These are phyloP conservation scores for Synodontis membranacea DNA, from an alignment of 2,113 vertebrate species.

Conservation along the genomic window DNA sequence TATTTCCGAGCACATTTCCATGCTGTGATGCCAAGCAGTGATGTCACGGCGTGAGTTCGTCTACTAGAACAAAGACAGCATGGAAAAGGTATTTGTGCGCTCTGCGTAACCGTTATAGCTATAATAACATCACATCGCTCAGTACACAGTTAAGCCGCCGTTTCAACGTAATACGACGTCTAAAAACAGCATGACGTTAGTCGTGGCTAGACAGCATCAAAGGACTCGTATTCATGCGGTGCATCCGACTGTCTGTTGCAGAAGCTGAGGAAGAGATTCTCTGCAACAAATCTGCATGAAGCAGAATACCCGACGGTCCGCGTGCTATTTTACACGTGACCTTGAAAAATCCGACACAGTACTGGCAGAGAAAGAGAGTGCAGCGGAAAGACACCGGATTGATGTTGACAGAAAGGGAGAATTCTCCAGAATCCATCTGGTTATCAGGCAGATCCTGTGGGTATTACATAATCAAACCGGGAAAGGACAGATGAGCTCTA, in stretches of 20 bases:
- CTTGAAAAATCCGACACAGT: background rate
- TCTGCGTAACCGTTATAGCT: background rate
- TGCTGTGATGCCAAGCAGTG: conserved; percentile 59
- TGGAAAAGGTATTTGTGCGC: background rate
- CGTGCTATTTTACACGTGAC: background rate
- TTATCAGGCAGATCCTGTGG: background rate
- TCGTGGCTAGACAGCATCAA: background rate
- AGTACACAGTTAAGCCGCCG: background rate
- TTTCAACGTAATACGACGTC: background rate
- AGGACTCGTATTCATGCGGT: background rate
- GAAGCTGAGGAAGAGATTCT: background rate
- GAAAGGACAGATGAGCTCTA: background rate
- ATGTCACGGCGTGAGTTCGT: conserved; percentile 58
- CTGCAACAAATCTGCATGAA: conserved; percentile 16
- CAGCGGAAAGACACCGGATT: background rate
- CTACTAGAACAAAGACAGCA: conserved; percentile 16
- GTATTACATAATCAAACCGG: conserved; percentile 4
- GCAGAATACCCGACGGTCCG: background rate
- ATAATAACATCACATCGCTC: background rate
- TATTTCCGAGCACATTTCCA: conserved; percentile 65
- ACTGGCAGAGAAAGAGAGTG: conserved; percentile 8
- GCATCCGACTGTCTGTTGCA: no score
- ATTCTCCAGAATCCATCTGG: background rate
- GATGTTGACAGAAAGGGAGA: background rate
- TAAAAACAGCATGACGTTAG: background rate